These are phyloP conservation scores for Orycteropus afer DNA, from an alignment of 2,113 vertebrate species.

Conservation along the genomic window DNA sequence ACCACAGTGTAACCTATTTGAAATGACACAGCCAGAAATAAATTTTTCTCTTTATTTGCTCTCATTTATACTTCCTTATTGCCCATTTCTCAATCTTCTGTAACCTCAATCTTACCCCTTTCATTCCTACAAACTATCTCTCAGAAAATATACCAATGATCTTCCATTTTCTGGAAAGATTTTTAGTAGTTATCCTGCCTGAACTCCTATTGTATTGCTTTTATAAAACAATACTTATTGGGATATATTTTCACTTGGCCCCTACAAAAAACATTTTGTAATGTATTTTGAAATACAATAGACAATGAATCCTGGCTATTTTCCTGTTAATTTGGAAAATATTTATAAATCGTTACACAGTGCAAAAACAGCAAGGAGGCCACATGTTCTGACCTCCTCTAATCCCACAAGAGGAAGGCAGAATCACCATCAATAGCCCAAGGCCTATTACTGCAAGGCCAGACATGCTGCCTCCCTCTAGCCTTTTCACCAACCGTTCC, in stretches of 20 bases:
- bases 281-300: neutral
- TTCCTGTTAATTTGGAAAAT: constrained; percentile 2
- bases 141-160: neutral
- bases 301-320: neutral
- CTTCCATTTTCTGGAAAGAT: neutral
- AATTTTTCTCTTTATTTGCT: neutral
- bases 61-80: neutral
- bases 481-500: no score
- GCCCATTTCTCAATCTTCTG: neutral
- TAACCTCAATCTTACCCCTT: neutral
- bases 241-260: neutral
- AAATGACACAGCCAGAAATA: neutral
- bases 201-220: neutral
- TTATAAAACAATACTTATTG: neutral
- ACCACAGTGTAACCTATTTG: neutral
- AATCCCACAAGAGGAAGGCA: no score
- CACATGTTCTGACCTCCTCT: no score
- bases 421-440: no score
- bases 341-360: neutral
- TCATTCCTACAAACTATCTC: neutral
- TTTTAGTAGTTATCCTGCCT: neutral
- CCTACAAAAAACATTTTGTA: neutral
- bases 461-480: no score
- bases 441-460: no score
- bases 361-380: no score